Evolutionary conservation across 2,888 invertebrate species (phyloP), one percentile per base, ranked within the genome.

Genomic region (Protodeltote pygarga): DNA sequence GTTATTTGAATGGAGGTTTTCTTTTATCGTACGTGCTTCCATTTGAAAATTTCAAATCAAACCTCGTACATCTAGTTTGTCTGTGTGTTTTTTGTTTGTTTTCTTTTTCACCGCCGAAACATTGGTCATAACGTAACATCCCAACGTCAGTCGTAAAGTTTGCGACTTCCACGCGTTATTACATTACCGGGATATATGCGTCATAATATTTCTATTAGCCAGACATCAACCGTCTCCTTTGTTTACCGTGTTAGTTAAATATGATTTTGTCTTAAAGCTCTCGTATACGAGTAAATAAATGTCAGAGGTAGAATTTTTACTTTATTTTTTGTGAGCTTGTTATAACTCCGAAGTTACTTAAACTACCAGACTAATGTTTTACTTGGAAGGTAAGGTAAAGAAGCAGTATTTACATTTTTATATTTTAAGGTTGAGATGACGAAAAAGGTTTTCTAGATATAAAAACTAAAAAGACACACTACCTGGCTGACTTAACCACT

Each of bases 1-100:
- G 65, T 67, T 72, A 73, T 70, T 71, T 62, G 65, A 73, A 67
- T 63, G 63, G 48, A 64, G 54, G 71, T 72, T 70, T 66, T 68
- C 50, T 64, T 64, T 51, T 57, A 63, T 57, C 60, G 40, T 40
- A 64, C 50, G 52, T 53, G 68, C 42, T 64, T 60, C 50, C 34
- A 59, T 74, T 62, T 54, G 37, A 20, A 46, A 60, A 60, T 55
- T 39, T 39, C 29, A 65, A 64, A 59, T 64, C 55, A 54, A 63
- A 67, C 65, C 42, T 21, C 5, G 13, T 46, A 21, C 54, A 35
- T 41, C 45, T 54, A 4, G 31, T 39, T 49, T 58, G 8, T 31
- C 5, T 21, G 11, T 45, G 27, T 57, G 10, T 47, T 21, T 68
- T 51, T 67, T 62, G n/a, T 57, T 68, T 51, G 50, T 63, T 58